Percentiles rank a stretch among this genome's conserved stretches.
Evolutionary conservation across 2,888 invertebrate species (phyloP).

Genomic region (Agrochola lychnidis): DNA sequence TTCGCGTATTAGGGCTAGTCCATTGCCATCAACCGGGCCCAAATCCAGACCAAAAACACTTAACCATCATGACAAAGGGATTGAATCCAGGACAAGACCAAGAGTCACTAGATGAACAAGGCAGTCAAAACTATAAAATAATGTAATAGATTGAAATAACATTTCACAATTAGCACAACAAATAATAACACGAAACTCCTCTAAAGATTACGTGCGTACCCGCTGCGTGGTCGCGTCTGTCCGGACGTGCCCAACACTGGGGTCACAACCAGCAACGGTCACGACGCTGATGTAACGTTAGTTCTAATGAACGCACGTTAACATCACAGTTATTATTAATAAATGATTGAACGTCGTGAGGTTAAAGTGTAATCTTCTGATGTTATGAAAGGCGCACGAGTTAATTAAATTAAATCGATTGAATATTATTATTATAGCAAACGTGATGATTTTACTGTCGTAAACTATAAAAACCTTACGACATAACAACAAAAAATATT

Average conservation of each 20-base stretch:
- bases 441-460: background rate
- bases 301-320: slow-evolving; percentile 14
- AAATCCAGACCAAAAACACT: background rate
- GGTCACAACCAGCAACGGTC: slow-evolving; percentile 30
- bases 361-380: slow-evolving; percentile 27
- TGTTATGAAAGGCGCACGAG: slow-evolving; percentile 4
- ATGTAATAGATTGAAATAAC: background rate
- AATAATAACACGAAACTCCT: slow-evolving; percentile 1
- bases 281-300: slow-evolving; percentile 41
- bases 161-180: slow-evolving; percentile 19
- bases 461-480: background rate
- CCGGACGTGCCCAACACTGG: slow-evolving; percentile 44
- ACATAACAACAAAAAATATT: background rate
- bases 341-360: slow-evolving; percentile 33
- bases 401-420: slow-evolving; percentile 4
- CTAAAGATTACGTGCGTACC: slow-evolving; percentile 22
- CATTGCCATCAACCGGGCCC: background rate
- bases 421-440: background rate
- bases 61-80: background rate
- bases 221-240: background rate
- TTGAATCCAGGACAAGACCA: background rate
- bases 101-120: background rate
- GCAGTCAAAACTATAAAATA: background rate
- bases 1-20: background rate
- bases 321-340: slow-evolving; percentile 25